phyloP scores from a whole-genome alignment of 2,888 invertebrate genomes.

The Lordiphosa andalusiaca region DNA sequence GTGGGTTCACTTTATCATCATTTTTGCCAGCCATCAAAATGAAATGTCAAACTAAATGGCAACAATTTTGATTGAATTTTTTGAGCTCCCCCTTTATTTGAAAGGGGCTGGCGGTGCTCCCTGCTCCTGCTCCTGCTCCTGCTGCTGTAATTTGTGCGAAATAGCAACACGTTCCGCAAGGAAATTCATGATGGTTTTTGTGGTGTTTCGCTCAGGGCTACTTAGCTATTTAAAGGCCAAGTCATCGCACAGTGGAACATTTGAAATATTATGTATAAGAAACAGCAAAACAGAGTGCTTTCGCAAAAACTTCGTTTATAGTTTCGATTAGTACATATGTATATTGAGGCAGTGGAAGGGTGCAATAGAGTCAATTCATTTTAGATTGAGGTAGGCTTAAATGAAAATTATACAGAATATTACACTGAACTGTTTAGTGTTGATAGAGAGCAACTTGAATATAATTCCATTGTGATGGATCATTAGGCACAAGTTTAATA shows the following conservation, averaged over 20 bases:
- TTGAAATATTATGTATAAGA: too few relatives aligned
- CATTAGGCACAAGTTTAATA: too few relatives aligned
- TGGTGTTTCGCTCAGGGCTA: constrained; percentile 31
- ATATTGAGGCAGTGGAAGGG: too few relatives aligned
- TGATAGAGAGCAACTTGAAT: too few relatives aligned
- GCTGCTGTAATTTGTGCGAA: constrained; percentile 28
- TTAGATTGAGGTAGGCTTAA: too few relatives aligned
- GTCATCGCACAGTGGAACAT: constrained; percentile 38
- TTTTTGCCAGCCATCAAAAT: constrained; percentile 64
- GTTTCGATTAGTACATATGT: too few relatives aligned
- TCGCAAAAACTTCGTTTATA: too few relatives aligned
- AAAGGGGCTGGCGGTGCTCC: neutral
- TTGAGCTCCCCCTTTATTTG: constrained; percentile 24
- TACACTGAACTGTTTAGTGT: too few relatives aligned
- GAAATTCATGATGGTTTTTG: constrained; percentile 30
- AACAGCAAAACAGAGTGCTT: too few relatives aligned
- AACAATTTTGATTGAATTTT: constrained; percentile 75
- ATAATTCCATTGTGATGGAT: too few relatives aligned
- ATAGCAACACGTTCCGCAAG: constrained; percentile 54
- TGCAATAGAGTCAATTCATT: too few relatives aligned
- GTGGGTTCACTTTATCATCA: constrained; percentile 65
- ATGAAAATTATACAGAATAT: too few relatives aligned
- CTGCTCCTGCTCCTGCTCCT: constrained; percentile 15
- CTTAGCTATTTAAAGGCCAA: constrained; percentile 54
- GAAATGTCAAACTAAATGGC: constrained; percentile 75